Evolutionary conservation across 2,888 invertebrate genomes (phyloP).

Genomic region (Chorisops tibialis): DNA sequence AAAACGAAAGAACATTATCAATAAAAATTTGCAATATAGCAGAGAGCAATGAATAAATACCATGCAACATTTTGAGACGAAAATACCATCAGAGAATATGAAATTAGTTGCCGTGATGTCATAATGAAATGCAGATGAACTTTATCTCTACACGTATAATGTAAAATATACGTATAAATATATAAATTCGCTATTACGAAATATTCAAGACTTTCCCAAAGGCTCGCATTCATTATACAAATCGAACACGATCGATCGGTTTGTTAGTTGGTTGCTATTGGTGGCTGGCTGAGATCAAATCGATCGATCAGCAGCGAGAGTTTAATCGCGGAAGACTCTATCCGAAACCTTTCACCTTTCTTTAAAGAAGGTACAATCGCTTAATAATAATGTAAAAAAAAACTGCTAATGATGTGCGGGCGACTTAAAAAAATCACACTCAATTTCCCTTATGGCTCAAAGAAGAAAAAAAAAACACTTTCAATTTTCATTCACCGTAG

Average conservation of each 20-base stretch:
- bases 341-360: slow-evolving; percentile 25
- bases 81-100: slow-evolving; percentile 17
- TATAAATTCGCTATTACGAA: slow-evolving; percentile 17
- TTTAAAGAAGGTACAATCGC: neutral
- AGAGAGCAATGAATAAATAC: too few relatives aligned
- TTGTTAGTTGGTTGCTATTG: neutral
- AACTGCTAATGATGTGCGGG: too few relatives aligned
- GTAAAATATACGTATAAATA: too few relatives aligned
- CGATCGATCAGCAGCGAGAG: neutral
- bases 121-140: slow-evolving; percentile 25
- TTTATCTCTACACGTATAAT: neutral
- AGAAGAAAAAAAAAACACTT: neutral
- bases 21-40: too few relatives aligned
- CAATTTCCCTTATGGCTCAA: neutral
- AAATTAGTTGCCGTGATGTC: slow-evolving; percentile 16
- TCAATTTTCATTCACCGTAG: neutral
- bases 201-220: slow-evolving; percentile 21
- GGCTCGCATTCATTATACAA: slow-evolving; percentile 4
- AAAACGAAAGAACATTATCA: too few relatives aligned
- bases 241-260: neutral
- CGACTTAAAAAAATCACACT: neutral
- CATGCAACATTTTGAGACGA: neutral
- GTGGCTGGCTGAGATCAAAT: too few relatives aligned
- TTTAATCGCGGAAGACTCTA: slow-evolving; percentile 11
- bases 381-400: neutral